Evolutionary conservation across 30 jellyfish, hydroid and myxozoan genomes (phyloP).

Genomic region (Cassiopea xamachana): DNA sequence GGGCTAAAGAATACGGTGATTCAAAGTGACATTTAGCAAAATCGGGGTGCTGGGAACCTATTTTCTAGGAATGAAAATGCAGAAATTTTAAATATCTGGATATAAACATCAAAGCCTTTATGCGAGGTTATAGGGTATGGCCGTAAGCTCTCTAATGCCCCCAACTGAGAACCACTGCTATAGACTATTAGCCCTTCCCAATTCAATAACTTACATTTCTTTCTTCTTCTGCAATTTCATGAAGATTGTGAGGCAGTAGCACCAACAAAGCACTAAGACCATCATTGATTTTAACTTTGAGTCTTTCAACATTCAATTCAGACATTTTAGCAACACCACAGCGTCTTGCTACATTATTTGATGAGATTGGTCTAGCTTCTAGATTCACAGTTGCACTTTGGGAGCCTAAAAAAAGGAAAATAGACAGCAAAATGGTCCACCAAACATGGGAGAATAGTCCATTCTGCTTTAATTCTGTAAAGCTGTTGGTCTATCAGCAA

Average conservation of each 20-base stretch:
- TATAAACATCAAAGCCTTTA: too few species aligned
- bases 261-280: conserved; percentile 93
- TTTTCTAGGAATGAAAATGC: too few species aligned
- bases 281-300: conserved; percentile 71
- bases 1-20: too few species aligned
- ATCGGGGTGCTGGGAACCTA: too few species aligned
- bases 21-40: too few species aligned
- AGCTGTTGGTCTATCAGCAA: background rate
- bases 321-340: conserved; percentile 88
- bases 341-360: conserved; percentile 85
- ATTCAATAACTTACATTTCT: conserved; percentile 47
- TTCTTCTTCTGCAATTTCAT: conserved; percentile 67
- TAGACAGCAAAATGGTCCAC: background rate
- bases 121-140: too few species aligned
- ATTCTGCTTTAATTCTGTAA: background rate
- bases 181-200: background rate
- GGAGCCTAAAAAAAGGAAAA: conserved; percentile 64
- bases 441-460: background rate
- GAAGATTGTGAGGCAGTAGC: conserved; percentile 74
- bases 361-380: conserved; percentile 89
- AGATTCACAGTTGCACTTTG: conserved; percentile 93
- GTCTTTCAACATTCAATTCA: conserved; percentile 57
- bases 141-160: too few species aligned
- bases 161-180: too few species aligned
- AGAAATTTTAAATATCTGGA: too few species aligned